phyloP scores from a whole-genome alignment of 2,888 invertebrate species.

The Spodoptera littoralis region DNA sequence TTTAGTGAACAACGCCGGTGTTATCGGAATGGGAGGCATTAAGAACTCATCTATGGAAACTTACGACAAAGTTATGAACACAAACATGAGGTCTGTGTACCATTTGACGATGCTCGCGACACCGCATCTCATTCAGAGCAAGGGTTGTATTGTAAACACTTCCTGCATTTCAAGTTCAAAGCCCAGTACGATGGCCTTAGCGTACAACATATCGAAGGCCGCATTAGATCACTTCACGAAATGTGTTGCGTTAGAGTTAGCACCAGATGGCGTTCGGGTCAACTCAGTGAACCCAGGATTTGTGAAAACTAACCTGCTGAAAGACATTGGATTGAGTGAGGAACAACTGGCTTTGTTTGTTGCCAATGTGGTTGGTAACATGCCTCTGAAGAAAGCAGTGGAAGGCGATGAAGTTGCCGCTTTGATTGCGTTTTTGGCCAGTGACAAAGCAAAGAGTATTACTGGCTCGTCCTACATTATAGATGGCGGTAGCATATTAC shows the following conservation, averaged over 20 bases:
- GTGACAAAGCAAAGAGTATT: conserved; percentile 94
- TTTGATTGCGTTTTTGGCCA: conserved; percentile 96
- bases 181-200: conserved; percentile 91
- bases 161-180: conserved; percentile 95
- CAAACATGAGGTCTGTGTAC: conserved; percentile 95
- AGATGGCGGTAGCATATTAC: conserved; percentile 76
- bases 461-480: conserved; percentile 91
- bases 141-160: conserved; percentile 96
- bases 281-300: conserved; percentile 99
- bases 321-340: conserved; percentile 86
- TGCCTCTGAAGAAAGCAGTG: conserved; percentile 95
- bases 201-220: conserved; percentile 97
- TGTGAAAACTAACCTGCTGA: conserved; percentile 94
- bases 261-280: conserved; percentile 93
- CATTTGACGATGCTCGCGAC: conserved; percentile 94
- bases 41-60: conserved; percentile 94
- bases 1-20: conserved; percentile 95
- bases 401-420: conserved; percentile 95
- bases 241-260: conserved; percentile 95
- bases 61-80: conserved; percentile 95
- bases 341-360: conserved; percentile 94
- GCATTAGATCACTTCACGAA: conserved; percentile 98
- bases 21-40: conserved; percentile 93
- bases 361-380: conserved; percentile 90
- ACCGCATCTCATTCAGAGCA: conserved; percentile 93